Evolutionary conservation across 1,140 invertebrate genomes (phyloP).

Genomic region (Dinothrombium tinctorium): DNA sequence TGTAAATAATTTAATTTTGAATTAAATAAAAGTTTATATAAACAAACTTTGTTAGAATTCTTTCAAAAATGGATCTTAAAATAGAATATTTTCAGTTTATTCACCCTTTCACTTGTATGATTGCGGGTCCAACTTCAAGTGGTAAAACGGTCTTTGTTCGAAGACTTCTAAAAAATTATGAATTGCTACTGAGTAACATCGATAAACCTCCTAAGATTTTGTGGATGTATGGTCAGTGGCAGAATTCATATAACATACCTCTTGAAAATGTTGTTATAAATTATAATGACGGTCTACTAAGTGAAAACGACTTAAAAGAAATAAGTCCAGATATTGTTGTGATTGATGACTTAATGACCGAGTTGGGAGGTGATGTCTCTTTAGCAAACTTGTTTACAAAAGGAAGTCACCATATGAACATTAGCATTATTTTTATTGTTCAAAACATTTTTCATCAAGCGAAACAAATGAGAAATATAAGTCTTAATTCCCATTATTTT

Average conservation of each 20-base stretch:
- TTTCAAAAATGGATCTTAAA: too few species aligned
- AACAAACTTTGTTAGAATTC: too few species aligned
- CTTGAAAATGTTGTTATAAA: not conserved
- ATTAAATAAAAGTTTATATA: too few species aligned
- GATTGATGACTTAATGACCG: slow-evolving; percentile 23
- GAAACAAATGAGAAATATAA: slow-evolving; percentile 20
- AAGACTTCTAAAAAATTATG: not conserved
- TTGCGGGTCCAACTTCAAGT: slow-evolving; percentile 1
- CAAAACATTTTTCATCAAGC: slow-evolving; percentile 24
- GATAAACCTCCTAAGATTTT: not conserved
- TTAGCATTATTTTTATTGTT: slow-evolving; percentile 23
- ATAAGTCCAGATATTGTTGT: slow-evolving; percentile 11
- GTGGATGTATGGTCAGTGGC: slow-evolving; percentile 5
- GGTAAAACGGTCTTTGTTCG: slow-evolving; percentile 4
- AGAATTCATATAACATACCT: not conserved
- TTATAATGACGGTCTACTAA: not conserved
- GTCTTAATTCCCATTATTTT: slow-evolving; percentile 21
- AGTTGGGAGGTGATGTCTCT: slow-evolving; percentile 16
- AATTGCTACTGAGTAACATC: not conserved
- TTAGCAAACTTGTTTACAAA: slow-evolving; percentile 23
- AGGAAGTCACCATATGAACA: slow-evolving; percentile 20
- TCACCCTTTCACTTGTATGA: not conserved
- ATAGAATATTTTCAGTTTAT: too few species aligned
- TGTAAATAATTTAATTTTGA: too few species aligned
- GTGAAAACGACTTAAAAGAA: not conserved